Percentiles rank a stretch among this genome's conserved stretches.
phyloP scores from a whole-genome alignment of 2,888 invertebrate species.

The Beris chalybata region DNA sequence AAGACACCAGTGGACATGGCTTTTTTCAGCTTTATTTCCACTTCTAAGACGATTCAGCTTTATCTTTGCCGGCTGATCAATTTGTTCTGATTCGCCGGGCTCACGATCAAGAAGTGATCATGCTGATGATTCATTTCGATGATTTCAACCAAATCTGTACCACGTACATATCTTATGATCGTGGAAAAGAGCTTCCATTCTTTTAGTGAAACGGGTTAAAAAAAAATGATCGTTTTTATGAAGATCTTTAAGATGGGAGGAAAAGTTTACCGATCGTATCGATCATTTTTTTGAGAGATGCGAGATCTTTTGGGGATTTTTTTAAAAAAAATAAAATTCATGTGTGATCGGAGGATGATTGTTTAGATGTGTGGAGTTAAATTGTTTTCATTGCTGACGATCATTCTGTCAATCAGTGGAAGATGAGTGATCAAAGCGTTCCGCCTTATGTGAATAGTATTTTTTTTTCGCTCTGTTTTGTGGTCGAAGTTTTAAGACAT shows the following conservation, averaged over 20 bases:
- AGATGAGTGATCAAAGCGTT: slow-evolving; percentile 21
- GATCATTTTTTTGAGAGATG: slow-evolving; percentile 18
- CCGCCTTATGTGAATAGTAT: slow-evolving; percentile 9
- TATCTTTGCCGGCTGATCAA: slow-evolving; percentile 22
- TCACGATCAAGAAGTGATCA: slow-evolving; percentile 4
- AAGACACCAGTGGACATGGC: slow-evolving; percentile 11
- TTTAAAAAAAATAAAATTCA: slow-evolving; percentile 3
- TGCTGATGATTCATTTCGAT: slow-evolving; percentile 28
- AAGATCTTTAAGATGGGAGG: neutral
- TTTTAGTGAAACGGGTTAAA: neutral
- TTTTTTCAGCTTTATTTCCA: slow-evolving; percentile 21
- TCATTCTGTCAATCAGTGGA: slow-evolving; percentile 28
- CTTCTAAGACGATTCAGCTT: slow-evolving; percentile 26
- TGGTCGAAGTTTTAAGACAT: no score
- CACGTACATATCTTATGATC: neutral
- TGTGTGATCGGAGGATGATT: slow-evolving; percentile 31
- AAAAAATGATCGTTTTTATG: neutral
- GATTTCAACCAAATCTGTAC: slow-evolving; percentile 5
- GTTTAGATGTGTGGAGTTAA: slow-evolving; percentile 31
- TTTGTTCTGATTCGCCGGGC: slow-evolving; percentile 24
- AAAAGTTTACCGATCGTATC: slow-evolving; percentile 17
- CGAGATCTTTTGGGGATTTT: slow-evolving; percentile 23
- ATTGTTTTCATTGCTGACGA: slow-evolving; percentile 33
- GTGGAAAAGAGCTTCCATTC: slow-evolving; percentile 10
- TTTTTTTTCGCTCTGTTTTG: no score